Conservation (phyloP, 2,888 invertebrate genomes). For the Hydriomena furcata region DNA sequence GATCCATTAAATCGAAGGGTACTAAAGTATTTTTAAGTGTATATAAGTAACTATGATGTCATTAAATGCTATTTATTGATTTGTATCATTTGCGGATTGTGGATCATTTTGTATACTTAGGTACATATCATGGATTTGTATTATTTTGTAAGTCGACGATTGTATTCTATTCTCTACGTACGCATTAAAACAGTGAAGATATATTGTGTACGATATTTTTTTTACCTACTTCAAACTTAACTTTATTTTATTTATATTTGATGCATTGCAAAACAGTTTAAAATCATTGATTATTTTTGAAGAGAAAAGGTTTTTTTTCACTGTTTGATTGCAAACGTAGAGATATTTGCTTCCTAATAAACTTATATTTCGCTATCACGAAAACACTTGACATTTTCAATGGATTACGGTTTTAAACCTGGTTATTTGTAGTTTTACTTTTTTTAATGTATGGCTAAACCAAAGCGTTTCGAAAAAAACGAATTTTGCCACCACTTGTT, state of each 20-base stretch:
- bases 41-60: slow-evolving; percentile 71
- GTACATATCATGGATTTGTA: slow-evolving; percentile 80
- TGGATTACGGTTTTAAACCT: slow-evolving; percentile 71
- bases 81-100: slow-evolving; percentile 75
- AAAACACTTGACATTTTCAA: slow-evolving; percentile 49
- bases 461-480: slow-evolving; percentile 68
- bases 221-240: too few relatives aligned
- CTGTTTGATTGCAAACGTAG: slow-evolving; percentile 30
- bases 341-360: slow-evolving; percentile 40
- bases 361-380: slow-evolving; percentile 41
- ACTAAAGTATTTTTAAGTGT: slow-evolving; percentile 79
- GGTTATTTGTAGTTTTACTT: slow-evolving; percentile 52
- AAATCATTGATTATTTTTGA: too few relatives aligned
- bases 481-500: slow-evolving; percentile 69
- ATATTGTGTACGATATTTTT: neutral
- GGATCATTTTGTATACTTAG: slow-evolving; percentile 79
- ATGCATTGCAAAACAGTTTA: too few relatives aligned
- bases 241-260: too few relatives aligned
- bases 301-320: neutral
- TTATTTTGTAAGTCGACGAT: slow-evolving; percentile 64
- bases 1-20: slow-evolving; percentile 80
- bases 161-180: slow-evolving; percentile 44
- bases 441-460: slow-evolving; percentile 64
- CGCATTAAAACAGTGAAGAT: slow-evolving; percentile 34
- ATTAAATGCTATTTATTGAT: slow-evolving; percentile 78